Conservation (phyloP, 2,797 vertebrate species). For the Anisognathus igniventris region DNA sequence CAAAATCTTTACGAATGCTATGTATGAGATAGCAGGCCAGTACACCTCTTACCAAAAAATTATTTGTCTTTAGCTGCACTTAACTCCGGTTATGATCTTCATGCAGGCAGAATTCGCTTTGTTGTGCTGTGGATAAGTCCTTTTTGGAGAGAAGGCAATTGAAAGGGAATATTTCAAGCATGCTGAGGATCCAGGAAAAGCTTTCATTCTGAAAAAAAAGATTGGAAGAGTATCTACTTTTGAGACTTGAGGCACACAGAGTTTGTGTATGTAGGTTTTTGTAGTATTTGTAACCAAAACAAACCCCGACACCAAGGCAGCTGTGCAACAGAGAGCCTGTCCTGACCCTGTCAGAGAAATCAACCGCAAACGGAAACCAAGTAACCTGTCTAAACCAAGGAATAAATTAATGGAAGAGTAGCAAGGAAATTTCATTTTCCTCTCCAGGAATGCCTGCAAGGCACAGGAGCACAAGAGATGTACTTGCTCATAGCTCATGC, state of each 20-base stretch:
- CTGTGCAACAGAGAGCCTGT: background rate
- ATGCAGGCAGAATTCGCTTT: background rate
- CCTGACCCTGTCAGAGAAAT: background rate
- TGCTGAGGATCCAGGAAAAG: background rate
- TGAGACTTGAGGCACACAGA: background rate
- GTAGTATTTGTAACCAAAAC: background rate
- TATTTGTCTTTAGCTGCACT: background rate
- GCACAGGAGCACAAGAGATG: rapidly evolving
- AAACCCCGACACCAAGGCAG: background rate
- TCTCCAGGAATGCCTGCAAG: background rate
- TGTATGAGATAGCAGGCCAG: background rate
- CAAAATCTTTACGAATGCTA: background rate
- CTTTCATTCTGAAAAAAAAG: background rate
- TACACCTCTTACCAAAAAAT: background rate
- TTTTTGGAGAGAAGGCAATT: background rate
- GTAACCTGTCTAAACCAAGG: background rate
- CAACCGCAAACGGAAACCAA: background rate
- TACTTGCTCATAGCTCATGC: background rate
- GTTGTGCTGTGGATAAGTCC: background rate
- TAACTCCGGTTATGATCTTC: background rate
- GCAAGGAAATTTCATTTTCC: background rate
- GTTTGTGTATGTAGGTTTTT: background rate
- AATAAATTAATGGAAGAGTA: background rate
- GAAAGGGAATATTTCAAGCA: background rate
- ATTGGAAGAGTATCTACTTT: background rate